Evolutionary conservation across 2,888 invertebrate species (phyloP), one percentile per base, ranked within the genome.

Genomic region (Flabesymbios commensalis): DNA sequence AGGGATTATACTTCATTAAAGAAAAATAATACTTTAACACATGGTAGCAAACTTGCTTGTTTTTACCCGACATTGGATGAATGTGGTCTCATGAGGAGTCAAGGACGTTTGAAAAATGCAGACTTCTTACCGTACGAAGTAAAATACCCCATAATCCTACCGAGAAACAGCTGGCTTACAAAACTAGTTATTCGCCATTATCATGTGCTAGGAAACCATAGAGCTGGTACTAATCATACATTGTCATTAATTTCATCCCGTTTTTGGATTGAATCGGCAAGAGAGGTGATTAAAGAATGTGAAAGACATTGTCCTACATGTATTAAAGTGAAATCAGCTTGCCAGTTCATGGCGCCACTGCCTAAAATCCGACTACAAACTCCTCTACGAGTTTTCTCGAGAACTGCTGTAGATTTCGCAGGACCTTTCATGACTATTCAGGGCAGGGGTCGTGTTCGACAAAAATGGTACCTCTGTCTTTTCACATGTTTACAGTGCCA

Each of bases 341-440:
- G 7, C 7, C 53, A 53, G 24, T 5, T 53, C 32, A 53, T 53
- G 53, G 53, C 39, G n/a, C 36, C 36, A 22, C 24, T 53, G 7
- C 53, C 53, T 7, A 53, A 32, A 17, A 36, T 14, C 5, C 10
- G 39, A 10, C 17, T 24, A 5, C 5, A 5, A 19, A 7, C 24
- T 4, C 7, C 53, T 10, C 10, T 53, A 5, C 14, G 24, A 36
- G 59, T 54, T 14, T 59, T 59, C 29, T 28, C 41, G 17, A 19
- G 26, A 32, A 29, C 31, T 31, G 19, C 36, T 36, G 36, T 59
- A 2, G 59, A 59, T 19, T 59, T 39, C 32, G 42, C 31, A 7
- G 59, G 59, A 10, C 59, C 59, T 17, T 59, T 59, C 29, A 29
- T 4, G 17, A 41, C 32, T 5, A 53, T 36, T 19, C 53, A 36